Percentiles rank a stretch among this genome's conserved stretches.
Conservation (phyloP, 1,140 invertebrate genomes). For the Pseudoatta argentina region DNA sequence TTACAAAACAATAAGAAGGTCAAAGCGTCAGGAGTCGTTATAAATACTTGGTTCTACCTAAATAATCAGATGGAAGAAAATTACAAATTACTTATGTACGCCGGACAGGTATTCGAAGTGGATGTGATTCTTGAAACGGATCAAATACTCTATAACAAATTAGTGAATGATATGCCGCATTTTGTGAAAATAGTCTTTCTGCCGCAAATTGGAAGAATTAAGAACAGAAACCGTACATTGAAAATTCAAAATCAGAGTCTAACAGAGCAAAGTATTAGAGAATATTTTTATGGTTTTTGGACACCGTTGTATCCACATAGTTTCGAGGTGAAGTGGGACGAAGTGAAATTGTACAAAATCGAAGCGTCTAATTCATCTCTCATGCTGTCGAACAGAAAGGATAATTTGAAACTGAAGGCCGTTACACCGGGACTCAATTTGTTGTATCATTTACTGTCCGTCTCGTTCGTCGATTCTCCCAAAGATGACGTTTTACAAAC, state of each 20-base stretch:
- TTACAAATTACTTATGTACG: slow-evolving; percentile 93
- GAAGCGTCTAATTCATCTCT: slow-evolving; percentile 96
- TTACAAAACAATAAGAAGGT: slow-evolving; percentile 95
- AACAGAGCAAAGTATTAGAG: slow-evolving; percentile 93
- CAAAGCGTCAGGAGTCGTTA: slow-evolving; percentile 96
- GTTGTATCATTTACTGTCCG: slow-evolving; percentile 95
- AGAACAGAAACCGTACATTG: slow-evolving; percentile 89
- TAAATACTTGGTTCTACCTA: slow-evolving; percentile 91
- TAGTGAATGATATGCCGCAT: slow-evolving; percentile 96
- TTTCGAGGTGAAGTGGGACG: slow-evolving; percentile 95
- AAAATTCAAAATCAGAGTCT: slow-evolving; percentile 88
- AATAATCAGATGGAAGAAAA: slow-evolving; percentile 86
- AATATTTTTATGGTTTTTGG: slow-evolving; percentile 97
- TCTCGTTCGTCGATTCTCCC: slow-evolving; percentile 92
- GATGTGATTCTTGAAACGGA: slow-evolving; percentile 98
- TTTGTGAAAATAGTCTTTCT: slow-evolving; percentile 97
- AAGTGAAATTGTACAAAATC: slow-evolving; percentile 97
- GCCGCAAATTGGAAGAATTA: slow-evolving; percentile 98
- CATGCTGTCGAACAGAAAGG: slow-evolving; percentile 93
- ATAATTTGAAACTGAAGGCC: slow-evolving; percentile 95
- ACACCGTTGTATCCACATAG: slow-evolving; percentile 96
- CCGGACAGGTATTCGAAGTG: slow-evolving; percentile 97
- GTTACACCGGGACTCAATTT: slow-evolving; percentile 90
- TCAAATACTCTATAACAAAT: slow-evolving; percentile 98
- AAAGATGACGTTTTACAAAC: slow-evolving; percentile 92